Conservation (phyloP, 1,140 invertebrate species). For the Drosophila aff. region DNA sequence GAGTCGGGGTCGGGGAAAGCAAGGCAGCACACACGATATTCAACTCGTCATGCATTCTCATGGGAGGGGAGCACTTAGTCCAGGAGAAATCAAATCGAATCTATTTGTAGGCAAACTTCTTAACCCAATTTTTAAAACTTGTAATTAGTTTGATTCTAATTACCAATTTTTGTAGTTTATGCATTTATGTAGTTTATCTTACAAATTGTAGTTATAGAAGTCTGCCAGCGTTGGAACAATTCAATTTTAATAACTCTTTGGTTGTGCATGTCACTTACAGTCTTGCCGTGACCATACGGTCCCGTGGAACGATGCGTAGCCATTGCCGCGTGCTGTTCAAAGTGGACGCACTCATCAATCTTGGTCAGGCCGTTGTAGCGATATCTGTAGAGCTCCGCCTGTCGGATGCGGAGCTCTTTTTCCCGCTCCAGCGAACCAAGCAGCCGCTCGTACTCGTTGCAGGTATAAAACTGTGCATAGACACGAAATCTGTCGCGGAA, state of each 20-base stretch:
- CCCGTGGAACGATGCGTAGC: slow-evolving; percentile 79
- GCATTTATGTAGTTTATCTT: background rate
- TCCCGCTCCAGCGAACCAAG: slow-evolving; percentile 92
- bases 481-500: slow-evolving; percentile 92
- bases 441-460: slow-evolving; percentile 92
- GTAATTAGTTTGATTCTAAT: background rate
- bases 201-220: background rate
- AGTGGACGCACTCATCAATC: slow-evolving; percentile 93
- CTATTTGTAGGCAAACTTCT: slow-evolving; percentile 1
- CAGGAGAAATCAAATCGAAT: slow-evolving; percentile 28
- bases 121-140: background rate
- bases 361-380: slow-evolving; percentile 92
- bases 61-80: slow-evolving; percentile 16
- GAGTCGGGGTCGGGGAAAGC: slow-evolving; percentile 9
- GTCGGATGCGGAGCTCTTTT: slow-evolving; percentile 91
- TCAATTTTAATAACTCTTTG: slow-evolving; percentile 16
- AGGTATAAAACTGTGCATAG: slow-evolving; percentile 95
- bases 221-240: slow-evolving; percentile 5
- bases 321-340: slow-evolving; percentile 90
- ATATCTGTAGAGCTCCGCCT: slow-evolving; percentile 93
- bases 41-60: slow-evolving; percentile 79
- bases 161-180: background rate
- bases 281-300: slow-evolving; percentile 84
- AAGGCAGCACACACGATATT: slow-evolving; percentile 73
- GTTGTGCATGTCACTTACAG: slow-evolving; percentile 73